A percentile compares a stretch with the other conserved stretches of the same genome.
These are phyloP conservation scores for Drosophila pegasa DNA, from an alignment of 2,888 invertebrate genomes.

Conservation along the genomic window DNA sequence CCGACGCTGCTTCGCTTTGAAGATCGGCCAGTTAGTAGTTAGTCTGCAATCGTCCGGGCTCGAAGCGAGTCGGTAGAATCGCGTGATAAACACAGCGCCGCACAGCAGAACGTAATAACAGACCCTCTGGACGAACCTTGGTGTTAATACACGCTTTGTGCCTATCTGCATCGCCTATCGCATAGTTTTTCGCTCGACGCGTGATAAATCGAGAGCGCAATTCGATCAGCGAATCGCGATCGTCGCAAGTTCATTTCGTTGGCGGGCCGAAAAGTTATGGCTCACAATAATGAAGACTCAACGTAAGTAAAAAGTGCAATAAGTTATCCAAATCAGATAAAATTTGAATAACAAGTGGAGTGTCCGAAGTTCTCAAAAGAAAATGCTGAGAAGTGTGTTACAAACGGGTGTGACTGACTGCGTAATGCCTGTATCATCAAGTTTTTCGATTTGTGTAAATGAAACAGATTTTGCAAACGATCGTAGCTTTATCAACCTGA, in stretches of 20 bases:
- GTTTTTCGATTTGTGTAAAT: background rate
- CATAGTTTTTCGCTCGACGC: conserved; percentile 22
- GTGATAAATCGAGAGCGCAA: conserved; percentile 39
- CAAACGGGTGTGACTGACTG: background rate
- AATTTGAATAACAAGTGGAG: background rate
- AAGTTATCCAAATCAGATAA: background rate
- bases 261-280: conserved; percentile 56
- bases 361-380: background rate
- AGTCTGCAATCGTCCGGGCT: conserved; percentile 79
- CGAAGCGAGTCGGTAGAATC: conserved; percentile 61
- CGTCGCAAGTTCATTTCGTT: conserved; percentile 15
- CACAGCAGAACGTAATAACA: conserved; percentile 4
- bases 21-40: conserved; percentile 73
- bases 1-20: conserved; percentile 66
- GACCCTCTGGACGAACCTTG: conserved; percentile 3
- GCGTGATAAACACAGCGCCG: conserved; percentile 25
- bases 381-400: too few species aligned
- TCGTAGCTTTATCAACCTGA: background rate
- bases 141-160: conserved; percentile 22
- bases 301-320: conserved; percentile 66
- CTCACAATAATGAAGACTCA: conserved; percentile 61
- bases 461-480: background rate
- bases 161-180: conserved; percentile 34
- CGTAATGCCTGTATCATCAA: background rate
- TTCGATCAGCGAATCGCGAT: conserved; percentile 30